Base-by-base conservation (phyloP, 2,113 vertebrate species). In the Tonatia bakeri region DNA sequence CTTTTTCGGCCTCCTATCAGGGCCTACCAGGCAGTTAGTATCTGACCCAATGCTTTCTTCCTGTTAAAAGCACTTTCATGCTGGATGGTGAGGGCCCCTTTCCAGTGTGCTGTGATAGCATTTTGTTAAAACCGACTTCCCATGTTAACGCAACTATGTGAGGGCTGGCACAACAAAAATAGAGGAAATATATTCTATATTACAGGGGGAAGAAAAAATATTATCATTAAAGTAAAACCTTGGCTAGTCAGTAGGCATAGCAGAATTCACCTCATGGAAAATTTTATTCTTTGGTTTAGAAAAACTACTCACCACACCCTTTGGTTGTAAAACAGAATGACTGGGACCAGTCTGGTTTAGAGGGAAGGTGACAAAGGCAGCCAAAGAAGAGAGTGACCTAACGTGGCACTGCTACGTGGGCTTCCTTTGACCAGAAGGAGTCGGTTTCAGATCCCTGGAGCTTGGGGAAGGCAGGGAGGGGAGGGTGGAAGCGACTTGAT, bases 181-280 rank as follows among this genome's bases (percentile, higher is more conserved):
- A 85, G 77, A 92, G 65, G 61, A 70, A 91, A 43, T 38, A 54
- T 1, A 93, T 47, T 11, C 70, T 70, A 13, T 33, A 17, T 76
- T 90, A 59, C 65, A 91, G 82, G 64, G 89, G n/a, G 9, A 77
- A 95, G 65, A 59, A 96, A 96, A 85, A 87, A 47, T 88, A 77
- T 82, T 79, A 76, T 84, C 33, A 94, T 96, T 94, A 91, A 88
- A 85, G 86, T 64, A 36, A 96, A 95, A 65, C 59, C 89, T 79
- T 91, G 91, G 69, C 17, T 64, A 88, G 84, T 73, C n/a, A 80
- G 17, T 83, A 75, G 14, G 59, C 76, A 67, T 16, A 81, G 65
- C 45, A 70, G 89, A 69, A 90, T 95, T 93, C 22, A 40, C 4
- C 56, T 95, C 52, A 28, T 82, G 72, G 93, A 96, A 95, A 96